Base-by-base conservation (phyloP, 1,140 invertebrate species). In the Hylaeus anthracinus region DNA sequence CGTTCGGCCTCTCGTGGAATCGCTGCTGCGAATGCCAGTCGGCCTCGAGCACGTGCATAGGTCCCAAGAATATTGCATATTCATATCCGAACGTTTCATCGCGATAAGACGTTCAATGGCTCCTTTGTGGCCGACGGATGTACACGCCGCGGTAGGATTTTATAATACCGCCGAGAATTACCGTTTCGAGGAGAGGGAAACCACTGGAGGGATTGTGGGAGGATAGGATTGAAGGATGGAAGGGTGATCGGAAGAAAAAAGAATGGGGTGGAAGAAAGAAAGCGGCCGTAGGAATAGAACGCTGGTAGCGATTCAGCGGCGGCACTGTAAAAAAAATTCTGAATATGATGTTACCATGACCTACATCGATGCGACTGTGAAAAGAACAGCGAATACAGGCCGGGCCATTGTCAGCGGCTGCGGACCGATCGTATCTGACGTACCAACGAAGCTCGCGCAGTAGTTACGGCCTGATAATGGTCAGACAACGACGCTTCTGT, bases 11-110 rank as follows among this genome's bases (percentile, higher is more conserved):
- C 53, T 2, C 2, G 15, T 5, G 39, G 39, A 71, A 71, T 67
- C 58, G n/a, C 5, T 26, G 58, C 58, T 8, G 1, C 58, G 14
- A 12, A 56, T 14, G 14, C 9, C 53, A 55, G n/a, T 15, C 15
- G n/a, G 15, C 56, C 56, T 5, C 56, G 56, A 58, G 64, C 12
- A 5, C 39, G 10, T 56, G 9, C 26, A 45, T 6, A 41, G 60
- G 26, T 67, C 61, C 51, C 67, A 79, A 79, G 83, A 74, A 72
- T 79, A 86, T 83, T 88, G 82, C 86, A 87, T 89, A 86, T 89
- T 88, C 85, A 84, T 88, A 87, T 85, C 78, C 64, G 67, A 80
- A 73, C 72, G 70, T 85, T 51, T 82, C 55, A 64, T 79, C 69
- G 76, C 64, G 79, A 86, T 87, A 83, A 85, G 70, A 43, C 79